A percentile compares a stretch with the other conserved stretches of the same genome.
Evolutionary conservation across 2,113 vertebrate genomes (phyloP).

Genomic region (Recurvirostra avosetta): DNA sequence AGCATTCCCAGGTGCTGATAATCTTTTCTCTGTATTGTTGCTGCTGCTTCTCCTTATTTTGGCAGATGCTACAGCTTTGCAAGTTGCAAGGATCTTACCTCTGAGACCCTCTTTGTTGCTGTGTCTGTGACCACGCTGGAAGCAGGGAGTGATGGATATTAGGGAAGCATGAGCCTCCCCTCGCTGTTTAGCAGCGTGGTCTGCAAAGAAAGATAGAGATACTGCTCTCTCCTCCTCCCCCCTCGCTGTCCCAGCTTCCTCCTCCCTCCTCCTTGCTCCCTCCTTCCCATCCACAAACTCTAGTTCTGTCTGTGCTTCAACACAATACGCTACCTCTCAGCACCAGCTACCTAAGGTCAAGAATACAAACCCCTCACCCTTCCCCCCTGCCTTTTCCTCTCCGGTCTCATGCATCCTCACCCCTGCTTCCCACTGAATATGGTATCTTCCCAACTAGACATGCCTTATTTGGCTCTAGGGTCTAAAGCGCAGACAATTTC

Average conservation of each 20-base stretch:
- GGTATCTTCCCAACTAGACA: slow-evolving; percentile 23
- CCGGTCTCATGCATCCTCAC: slow-evolving; percentile 7
- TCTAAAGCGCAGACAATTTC: not conserved
- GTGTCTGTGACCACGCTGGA: slow-evolving; percentile 51
- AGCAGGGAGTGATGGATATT: slow-evolving; percentile 57
- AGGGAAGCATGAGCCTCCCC: slow-evolving; percentile 43
- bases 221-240: slow-evolving; percentile 50
- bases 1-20: slow-evolving; percentile 6
- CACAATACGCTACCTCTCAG: slow-evolving; percentile 49
- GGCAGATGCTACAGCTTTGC: not conserved
- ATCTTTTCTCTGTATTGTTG: not conserved
- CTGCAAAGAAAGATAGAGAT: slow-evolving; percentile 66
- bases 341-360: slow-evolving; percentile 53
- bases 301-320: not conserved
- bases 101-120: slow-evolving; percentile 65
- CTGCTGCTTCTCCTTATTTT: not conserved
- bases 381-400: slow-evolving; percentile 1
- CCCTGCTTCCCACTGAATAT: slow-evolving; percentile 39
- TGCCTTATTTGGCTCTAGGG: not conserved
- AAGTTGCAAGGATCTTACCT: slow-evolving; percentile 58
- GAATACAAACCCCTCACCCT: slow-evolving; percentile 19
- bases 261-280: slow-evolving; percentile 37
- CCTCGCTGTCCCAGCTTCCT: slow-evolving; percentile 47
- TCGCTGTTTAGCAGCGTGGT: slow-evolving; percentile 57
- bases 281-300: slow-evolving; percentile 36